Percentiles rank a stretch among this genome's conserved stretches.
phyloP scores from a whole-genome alignment of 1,140 invertebrate genomes.

The Formica exsecta region DNA sequence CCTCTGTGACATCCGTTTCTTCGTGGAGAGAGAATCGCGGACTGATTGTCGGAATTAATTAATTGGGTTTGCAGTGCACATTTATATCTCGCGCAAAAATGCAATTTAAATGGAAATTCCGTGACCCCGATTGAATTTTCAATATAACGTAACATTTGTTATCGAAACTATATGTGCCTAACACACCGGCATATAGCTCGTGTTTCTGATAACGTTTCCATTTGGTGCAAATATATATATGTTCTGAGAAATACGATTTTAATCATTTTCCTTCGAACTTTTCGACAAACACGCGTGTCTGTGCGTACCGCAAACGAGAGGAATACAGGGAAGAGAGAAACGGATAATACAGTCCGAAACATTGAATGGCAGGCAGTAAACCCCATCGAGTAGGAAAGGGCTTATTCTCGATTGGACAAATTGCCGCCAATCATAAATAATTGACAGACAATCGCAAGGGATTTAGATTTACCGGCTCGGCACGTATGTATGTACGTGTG shows the following conservation, averaged over 20 bases:
- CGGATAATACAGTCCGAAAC: conserved; percentile 73
- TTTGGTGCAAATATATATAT: conserved; percentile 21
- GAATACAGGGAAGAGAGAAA: conserved; percentile 49
- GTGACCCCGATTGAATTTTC: conserved; percentile 59
- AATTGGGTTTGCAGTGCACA: conserved; percentile 50
- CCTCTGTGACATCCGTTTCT: conserved; percentile 40
- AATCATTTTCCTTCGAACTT: conserved; percentile 45
- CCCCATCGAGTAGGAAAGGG: conserved; percentile 70
- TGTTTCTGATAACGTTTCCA: conserved; percentile 27
- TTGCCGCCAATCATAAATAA: conserved; percentile 84
- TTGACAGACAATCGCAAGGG: conserved; percentile 81
- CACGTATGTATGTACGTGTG: conserved; percentile 8
- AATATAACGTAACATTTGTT: conserved; percentile 56
- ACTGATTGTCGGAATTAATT: conserved; percentile 61
- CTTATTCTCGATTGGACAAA: conserved; percentile 79
- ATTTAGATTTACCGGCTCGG: conserved; percentile 74
- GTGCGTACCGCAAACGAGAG: background rate
- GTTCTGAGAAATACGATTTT: conserved; percentile 36
- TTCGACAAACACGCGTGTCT: conserved; percentile 31
- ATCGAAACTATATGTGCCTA: conserved; percentile 28
- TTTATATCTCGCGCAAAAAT: conserved; percentile 52
- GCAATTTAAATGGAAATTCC: conserved; percentile 63
- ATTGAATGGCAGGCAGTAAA: conserved; percentile 72
- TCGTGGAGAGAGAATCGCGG: conserved; percentile 33
- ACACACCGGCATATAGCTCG: conserved; percentile 12